Percentiles rank a stretch among this genome's conserved stretches.
phyloP scores from a whole-genome alignment of 2,797 vertebrate species.

The Lepilemur ruficaudatus region DNA sequence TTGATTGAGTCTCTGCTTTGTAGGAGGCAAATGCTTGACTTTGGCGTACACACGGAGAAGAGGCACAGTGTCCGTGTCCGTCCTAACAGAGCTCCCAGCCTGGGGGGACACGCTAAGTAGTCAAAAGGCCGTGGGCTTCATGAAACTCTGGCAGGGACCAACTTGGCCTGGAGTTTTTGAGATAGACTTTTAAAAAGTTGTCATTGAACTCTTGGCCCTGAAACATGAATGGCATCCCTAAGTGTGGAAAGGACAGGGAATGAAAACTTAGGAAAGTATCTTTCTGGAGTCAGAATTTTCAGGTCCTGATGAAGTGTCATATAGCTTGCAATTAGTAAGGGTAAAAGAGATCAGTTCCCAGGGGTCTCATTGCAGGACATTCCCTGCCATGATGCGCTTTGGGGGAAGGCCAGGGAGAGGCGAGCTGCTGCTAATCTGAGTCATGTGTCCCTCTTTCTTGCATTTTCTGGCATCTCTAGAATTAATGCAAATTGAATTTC shows the following conservation, averaged over 20 bases:
- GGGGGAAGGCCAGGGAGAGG: neutral
- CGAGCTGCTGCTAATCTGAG: conserved; percentile 34
- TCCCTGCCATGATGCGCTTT: neutral
- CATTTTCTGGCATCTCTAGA: conserved; percentile 62
- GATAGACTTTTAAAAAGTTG: neutral
- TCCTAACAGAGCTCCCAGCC: neutral
- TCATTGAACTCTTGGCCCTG: neutral
- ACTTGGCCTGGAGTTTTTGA: neutral
- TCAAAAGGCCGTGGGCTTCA: neutral
- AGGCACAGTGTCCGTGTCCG: neutral
- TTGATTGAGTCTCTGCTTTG: neutral
- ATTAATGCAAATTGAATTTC: conserved; percentile 76
- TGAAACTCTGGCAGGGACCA: neutral
- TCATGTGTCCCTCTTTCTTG: conserved; percentile 12
- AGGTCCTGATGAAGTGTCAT: neutral
- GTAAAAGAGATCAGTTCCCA: neutral
- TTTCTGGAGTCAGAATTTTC: conserved; percentile 13
- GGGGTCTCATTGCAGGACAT: neutral
- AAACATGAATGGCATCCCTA: neutral
- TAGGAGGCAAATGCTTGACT: neutral
- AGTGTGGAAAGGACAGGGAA: neutral
- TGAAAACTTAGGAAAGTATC: neutral
- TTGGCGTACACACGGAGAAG: neutral
- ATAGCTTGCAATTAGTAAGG: neutral
- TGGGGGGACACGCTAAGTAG: accelerated